Base-by-base conservation (phyloP, 2,888 invertebrate species). In the Oscheius sp. region DNA sequence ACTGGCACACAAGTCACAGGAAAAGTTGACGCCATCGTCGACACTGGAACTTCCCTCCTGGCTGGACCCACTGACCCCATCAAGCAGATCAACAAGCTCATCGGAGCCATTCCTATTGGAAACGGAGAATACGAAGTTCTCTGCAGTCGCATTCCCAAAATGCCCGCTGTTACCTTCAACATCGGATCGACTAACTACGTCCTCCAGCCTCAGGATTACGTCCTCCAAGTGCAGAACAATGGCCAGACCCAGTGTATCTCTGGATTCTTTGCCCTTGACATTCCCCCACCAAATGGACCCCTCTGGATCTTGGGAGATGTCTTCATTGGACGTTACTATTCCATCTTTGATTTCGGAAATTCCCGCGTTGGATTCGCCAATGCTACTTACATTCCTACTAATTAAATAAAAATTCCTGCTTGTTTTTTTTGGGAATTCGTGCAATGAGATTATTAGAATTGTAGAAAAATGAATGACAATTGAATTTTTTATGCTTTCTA, bases 281-380 rank as follows among this genome's bases (percentile, higher is more conserved):
- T 98, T 88, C 96, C 96, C 72, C 93, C 94, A 85, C 96, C 96
- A 78, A 93, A 93, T 89, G 81, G 79, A 58, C 81, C 81, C 58
- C 79, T 97, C 81, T 99, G 98, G 98, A 99, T 99, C 90, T 91
- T 98, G 78, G 97, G 97, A 72, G 97, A 98, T 90, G 95, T 97
- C 80, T 98, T 97, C 82, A 95, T 98, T 89, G 96, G 97, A 76
- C 93, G 93, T 88, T 97, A 92, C 91, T 98, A 98, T 91, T 95
- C 97, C 0, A 95, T 95, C 91, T 98, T 97, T 90, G 97, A 98
- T 91, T 91, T 94, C 90, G 93, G 92, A 81, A 94, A 94, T 89
- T 92, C 93, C 88, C 92, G 94, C 76, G 92, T 97, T 85, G 97
- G 96, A 74, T 95, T 97, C 90, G 96, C 97, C 64, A 23, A 61